Evolutionary conservation across 2,797 vertebrate genomes (phyloP).

Genomic region (Babyrousa celebensis): DNA sequence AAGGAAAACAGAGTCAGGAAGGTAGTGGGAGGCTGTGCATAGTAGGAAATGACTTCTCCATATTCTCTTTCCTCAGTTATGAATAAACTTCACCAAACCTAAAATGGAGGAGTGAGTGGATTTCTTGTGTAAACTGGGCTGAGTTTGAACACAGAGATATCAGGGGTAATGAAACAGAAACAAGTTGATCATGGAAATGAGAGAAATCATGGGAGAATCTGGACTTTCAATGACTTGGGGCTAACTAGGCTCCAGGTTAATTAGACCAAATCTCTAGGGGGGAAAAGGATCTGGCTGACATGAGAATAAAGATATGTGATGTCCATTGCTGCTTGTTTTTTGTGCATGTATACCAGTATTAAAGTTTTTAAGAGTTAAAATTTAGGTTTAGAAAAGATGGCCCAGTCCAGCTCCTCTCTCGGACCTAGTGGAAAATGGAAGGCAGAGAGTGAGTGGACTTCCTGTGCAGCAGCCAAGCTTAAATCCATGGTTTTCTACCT

Average conservation of each 20-base stretch:
- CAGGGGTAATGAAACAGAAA: background rate
- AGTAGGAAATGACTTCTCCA: background rate
- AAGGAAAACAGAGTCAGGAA: constrained; percentile 32
- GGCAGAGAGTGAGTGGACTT: background rate
- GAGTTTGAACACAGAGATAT: constrained; percentile 16
- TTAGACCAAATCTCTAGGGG: background rate
- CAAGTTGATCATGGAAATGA: background rate
- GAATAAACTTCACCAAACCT: background rate
- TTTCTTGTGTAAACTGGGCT: background rate
- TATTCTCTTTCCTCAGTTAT: background rate
- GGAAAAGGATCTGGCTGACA: background rate
- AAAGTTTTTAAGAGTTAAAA: constrained; percentile 49
- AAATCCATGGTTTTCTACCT: background rate
- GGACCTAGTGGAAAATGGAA: background rate
- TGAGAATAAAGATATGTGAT: background rate
- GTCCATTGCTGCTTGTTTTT: background rate
- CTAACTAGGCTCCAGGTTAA: constrained; percentile 21
- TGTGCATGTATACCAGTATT: background rate
- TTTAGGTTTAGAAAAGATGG: constrained; percentile 60
- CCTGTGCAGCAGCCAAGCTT: background rate
- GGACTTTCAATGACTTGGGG: background rate
- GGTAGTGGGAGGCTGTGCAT: background rate
- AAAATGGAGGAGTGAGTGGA: background rate
- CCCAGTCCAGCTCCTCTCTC: background rate
- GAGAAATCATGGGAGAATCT: constrained; percentile 16